Evolutionary conservation across 2,888 invertebrate genomes (phyloP), one percentile per base, ranked within the genome.

Genomic region (Chelonus formosanus): DNA sequence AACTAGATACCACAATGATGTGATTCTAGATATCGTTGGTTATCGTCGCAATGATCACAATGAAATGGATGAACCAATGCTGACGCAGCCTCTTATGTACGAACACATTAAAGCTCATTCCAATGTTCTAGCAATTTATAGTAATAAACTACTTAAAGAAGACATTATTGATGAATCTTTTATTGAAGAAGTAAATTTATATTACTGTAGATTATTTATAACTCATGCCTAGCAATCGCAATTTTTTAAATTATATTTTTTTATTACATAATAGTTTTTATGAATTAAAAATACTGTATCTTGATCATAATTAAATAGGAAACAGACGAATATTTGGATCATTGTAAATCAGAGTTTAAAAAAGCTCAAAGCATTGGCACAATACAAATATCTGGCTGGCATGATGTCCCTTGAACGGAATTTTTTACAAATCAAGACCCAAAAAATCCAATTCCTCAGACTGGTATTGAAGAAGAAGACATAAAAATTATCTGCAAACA

Each of bases 61-160:
- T 81, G 97, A 97, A 86, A 91, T 93, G 81, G 97, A 97, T 85
- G 96, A 97, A 84, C 97, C 97, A 0, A 94, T 92, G 92, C 93
- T 94, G 84, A 97, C 97, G 3, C 96, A 97, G 84, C 96, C 97
- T 0, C 87, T 95, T 71, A 96, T 97, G 96, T 97, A 97, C 87
- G 92, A 93, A 82, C 92, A 91, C 80, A 95, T 97, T 74, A 88
- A 87, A 66, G 85, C 87, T 50, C 76, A 75, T 59, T 86, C 87
- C 32, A 86, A 87, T 80, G 90, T 91, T 60, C 87, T 95, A 70
- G 86, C 90, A 68, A 86, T 91, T 61, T 96, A 96, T 84, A 88
- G 89, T 0, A 89, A 91, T 1, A 89, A 90, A 76, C 85, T 96
- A 60, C 88, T 92, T 70, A 87, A 87, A 1, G 92, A 92, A 74